Conservation (phyloP, 2,113 vertebrate genomes). For the Anhinga rufa region DNA sequence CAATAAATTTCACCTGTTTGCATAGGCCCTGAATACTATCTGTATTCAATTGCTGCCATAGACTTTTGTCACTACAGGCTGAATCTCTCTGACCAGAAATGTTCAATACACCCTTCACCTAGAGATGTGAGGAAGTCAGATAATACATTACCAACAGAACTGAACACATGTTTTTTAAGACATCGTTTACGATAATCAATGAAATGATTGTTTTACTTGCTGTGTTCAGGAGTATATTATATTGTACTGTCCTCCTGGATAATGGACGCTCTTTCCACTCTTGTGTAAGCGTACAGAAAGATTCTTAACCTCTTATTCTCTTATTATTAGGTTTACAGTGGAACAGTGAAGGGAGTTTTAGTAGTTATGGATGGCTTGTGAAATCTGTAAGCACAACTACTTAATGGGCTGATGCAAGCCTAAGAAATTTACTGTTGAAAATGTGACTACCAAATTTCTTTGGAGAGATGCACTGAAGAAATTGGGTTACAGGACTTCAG, state of each 20-base stretch:
- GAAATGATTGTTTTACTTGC: not conserved
- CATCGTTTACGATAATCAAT: not conserved
- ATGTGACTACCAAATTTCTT: not conserved
- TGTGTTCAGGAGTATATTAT: not conserved
- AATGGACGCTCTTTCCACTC: not conserved
- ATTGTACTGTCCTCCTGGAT: not conserved
- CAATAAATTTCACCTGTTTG: not conserved
- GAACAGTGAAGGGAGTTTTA: not conserved
- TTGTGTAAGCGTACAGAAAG: not conserved
- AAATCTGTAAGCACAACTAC: not conserved
- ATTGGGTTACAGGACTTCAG: not conserved
- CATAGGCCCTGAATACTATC: not conserved
- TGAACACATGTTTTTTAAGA: not conserved
- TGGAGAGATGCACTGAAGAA: not conserved
- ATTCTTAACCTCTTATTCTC: not conserved
- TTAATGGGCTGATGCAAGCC: not conserved
- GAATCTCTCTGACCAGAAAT: not conserved
- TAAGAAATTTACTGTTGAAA: not conserved
- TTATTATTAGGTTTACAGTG: not conserved
- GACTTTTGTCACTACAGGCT: not conserved
- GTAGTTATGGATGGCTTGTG: not conserved
- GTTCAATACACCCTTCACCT: not conserved
- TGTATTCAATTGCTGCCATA: not conserved
- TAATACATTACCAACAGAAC: not conserved
- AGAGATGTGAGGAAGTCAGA: not conserved